These are phyloP conservation scores for Oceanodroma tethys DNA, from an alignment of 2,113 vertebrate genomes.

Conservation along the genomic window DNA sequence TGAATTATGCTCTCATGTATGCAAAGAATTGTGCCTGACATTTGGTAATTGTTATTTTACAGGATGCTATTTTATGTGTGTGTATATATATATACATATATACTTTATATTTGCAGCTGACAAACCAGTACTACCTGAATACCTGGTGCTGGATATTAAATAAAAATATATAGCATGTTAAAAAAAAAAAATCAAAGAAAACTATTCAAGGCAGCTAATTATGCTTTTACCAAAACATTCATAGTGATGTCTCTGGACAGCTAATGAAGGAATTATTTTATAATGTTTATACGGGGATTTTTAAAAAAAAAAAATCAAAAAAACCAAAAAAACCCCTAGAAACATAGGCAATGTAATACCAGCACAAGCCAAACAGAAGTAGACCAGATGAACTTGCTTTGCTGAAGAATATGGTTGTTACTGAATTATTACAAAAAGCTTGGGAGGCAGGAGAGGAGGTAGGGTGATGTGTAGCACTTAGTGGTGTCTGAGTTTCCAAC, in stretches of 20 bases:
- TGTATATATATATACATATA: slow-evolving; percentile 51
- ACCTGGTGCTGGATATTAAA: slow-evolving; percentile 70
- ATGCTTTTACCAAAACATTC: slow-evolving; percentile 78
- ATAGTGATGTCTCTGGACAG: slow-evolving; percentile 66
- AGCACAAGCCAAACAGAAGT: slow-evolving; percentile 70
- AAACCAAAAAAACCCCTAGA: slow-evolving; percentile 16
- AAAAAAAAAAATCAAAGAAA: slow-evolving; percentile 49
- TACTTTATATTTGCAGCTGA: slow-evolving; percentile 76
- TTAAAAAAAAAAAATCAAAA: neutral
- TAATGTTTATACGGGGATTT: slow-evolving; percentile 72
- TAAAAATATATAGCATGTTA: slow-evolving; percentile 60
- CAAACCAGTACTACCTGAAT: slow-evolving; percentile 72
- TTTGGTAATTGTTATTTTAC: slow-evolving; percentile 71
- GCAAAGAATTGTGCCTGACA: slow-evolving; percentile 63
- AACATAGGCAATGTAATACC: slow-evolving; percentile 54
- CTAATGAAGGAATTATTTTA: slow-evolving; percentile 68
- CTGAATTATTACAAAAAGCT: neutral
- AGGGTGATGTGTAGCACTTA: neutral
- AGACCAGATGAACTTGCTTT: slow-evolving; percentile 47
- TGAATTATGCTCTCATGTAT: slow-evolving; percentile 60
- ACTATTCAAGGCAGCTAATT: slow-evolving; percentile 80
- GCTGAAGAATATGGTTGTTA: slow-evolving; percentile 24
- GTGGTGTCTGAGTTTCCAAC: neutral
- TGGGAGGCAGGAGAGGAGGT: neutral
- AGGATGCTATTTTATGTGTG: slow-evolving; percentile 66